Base-by-base conservation (phyloP, 2,113 vertebrate genomes). In the Myrmecobius fasciatus region DNA sequence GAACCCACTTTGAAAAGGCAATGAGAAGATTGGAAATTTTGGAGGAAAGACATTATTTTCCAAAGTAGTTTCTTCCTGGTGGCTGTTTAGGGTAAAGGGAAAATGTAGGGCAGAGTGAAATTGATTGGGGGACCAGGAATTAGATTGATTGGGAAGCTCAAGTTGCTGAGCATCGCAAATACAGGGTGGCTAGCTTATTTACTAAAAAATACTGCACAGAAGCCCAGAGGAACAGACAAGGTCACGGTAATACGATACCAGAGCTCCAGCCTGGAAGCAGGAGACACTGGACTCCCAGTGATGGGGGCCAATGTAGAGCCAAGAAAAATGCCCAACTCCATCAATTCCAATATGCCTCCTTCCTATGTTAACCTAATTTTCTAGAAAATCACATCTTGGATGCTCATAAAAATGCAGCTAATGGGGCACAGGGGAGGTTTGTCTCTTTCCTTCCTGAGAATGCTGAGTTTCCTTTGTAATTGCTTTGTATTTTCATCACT, bases 401-500 rank as follows among this genome's bases (percentile, higher is more conserved):
- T 26, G 96, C 91, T 94, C 1, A 67, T 93, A 54, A 94, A 94
- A 97, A 95, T 60, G 83, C 49, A 89, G 56, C 4, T 90, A 54
- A 52, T 83, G 94, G 67, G 89, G 49, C 26, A 0, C 52, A 26
- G 1, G 0, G 28, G 67, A 91, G 52, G 0, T 47, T 53, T 91
- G 89, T 51, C 17, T 93, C 53, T 94, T 94, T 53, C 4, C 31
- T 91, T 95, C 9, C 91, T 24, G 92, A 54, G 47, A 91, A 91
- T 46, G 60, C n/a, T 52, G 83, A 52, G 46, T 52, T 96, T 94
- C 67, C 89, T 48, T 1, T 26, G 0, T 48, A 49, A 60, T 52
- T 91, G 6, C 49, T 93, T 97, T 96, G 97, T 92, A 95, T 95
- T 97, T 97, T 97, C 91, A 83, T 97, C 52, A 90, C 91, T 96